Conservation (phyloP, 1,140 invertebrate genomes). For the Pseudomyrmex pallidus region DNA sequence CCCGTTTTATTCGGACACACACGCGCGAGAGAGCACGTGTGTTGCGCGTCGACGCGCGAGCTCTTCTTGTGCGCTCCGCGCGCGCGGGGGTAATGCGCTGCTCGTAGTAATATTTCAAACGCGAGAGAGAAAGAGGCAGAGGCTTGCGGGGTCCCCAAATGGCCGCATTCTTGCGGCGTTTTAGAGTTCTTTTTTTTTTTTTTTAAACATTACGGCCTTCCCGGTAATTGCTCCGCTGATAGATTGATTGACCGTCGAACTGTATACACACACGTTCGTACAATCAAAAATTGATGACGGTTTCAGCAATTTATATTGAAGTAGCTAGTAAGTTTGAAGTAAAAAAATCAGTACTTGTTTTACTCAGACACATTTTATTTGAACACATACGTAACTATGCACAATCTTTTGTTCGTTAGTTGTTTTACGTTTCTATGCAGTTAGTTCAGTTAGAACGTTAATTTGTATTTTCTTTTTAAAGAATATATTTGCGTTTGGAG, state of each 20-base stretch:
- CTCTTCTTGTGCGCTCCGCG: constrained; percentile 68
- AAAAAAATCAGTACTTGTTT: too few species aligned
- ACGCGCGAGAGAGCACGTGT: background rate
- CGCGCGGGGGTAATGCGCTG: constrained; percentile 70
- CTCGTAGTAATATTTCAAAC: constrained; percentile 78
- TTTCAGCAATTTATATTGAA: too few species aligned
- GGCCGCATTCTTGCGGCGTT: constrained; percentile 61
- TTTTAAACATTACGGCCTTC: constrained; percentile 46
- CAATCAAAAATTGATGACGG: background rate
- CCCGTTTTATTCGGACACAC: constrained; percentile 46
- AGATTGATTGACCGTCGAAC: constrained; percentile 66
- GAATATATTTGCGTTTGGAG: too few species aligned
- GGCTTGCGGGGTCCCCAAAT: constrained; percentile 64
- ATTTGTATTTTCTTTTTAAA: too few species aligned
- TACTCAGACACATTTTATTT: too few species aligned
- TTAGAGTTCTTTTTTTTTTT: background rate
- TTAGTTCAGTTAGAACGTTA: too few species aligned
- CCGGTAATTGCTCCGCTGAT: constrained; percentile 68
- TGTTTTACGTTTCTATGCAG: too few species aligned
- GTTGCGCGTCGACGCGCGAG: constrained; percentile 62
- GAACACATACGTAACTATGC: too few species aligned
- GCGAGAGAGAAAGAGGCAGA: constrained; percentile 14
- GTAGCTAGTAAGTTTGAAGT: too few species aligned
- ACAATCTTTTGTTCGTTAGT: too few species aligned
- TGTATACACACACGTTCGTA: background rate